These are phyloP conservation scores for Corythornis madagascariensis DNA, from an alignment of 2,113 vertebrate genomes.

Conservation along the genomic window DNA sequence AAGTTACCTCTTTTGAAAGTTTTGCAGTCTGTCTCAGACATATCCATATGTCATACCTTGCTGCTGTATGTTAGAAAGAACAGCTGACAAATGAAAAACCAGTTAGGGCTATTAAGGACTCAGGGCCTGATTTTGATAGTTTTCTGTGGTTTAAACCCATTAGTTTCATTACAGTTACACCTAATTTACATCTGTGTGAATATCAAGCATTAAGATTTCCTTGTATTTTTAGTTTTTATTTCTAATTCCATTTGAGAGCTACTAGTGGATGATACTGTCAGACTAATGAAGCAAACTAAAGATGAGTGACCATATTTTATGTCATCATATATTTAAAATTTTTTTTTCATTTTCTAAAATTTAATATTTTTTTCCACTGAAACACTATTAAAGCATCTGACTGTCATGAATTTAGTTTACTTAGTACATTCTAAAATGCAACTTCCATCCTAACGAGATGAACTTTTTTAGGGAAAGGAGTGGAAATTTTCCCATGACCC, in stretches of 20 bases:
- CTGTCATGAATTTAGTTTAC: not conserved
- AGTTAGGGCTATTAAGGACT: not conserved
- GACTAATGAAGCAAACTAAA: not conserved
- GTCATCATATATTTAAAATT: not conserved
- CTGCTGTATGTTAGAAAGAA: not conserved
- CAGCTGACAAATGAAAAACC: not conserved
- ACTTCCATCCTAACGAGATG: not conserved
- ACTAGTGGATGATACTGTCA: not conserved
- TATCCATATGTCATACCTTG: accelerated
- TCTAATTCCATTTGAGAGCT: not conserved
- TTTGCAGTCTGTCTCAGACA: not conserved
- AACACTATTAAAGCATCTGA: not conserved
- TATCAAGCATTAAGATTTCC: not conserved
- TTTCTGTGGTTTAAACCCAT: not conserved
- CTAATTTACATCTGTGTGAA: not conserved
- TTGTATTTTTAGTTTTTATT: not conserved
- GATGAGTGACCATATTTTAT: not conserved
- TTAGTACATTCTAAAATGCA: not conserved
- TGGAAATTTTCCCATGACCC: not conserved
- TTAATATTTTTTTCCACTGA: not conserved
- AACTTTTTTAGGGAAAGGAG: not conserved
- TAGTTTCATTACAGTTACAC: not conserved
- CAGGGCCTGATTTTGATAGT: not conserved
- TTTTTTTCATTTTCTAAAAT: not conserved
- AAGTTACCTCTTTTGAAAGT: not conserved